Base-by-base conservation (phyloP, 2,888 invertebrate genomes). In the Azorinus chamasolen region DNA sequence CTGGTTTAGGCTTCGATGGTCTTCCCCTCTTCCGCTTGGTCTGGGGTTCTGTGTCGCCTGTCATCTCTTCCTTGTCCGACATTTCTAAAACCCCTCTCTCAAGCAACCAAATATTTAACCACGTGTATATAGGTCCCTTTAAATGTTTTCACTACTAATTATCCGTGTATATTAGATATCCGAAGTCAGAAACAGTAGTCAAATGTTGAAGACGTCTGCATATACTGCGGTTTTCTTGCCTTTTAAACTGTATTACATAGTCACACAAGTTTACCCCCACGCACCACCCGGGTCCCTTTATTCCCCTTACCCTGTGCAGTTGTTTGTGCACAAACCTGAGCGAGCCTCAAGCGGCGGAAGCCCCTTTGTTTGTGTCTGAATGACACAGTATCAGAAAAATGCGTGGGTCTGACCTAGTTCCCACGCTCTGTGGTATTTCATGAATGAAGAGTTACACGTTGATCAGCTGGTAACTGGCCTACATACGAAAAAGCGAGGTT, bases 1-100 rank as follows among this genome's bases (percentile, higher is more conserved):
- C 83, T 16, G 84, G 55, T 72, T 72, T 66, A n/a, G 84, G 86
- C 58, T 86, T 86, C 62, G 78, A 68, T 22, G 86, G 86, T 20
- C 86, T 72, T 20, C 86, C 86, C 45, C 86, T 74, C 58, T 79
- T 81, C 70, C 83, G 81, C 64, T 86, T 86, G 45, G 66, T 68
- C 57, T 64, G 65, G 27, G 53, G 58, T 18, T 39, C 53, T 20
- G 46, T 59, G 4, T n/a, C 27, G 10, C 43, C 45, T 10, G 48
- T 41, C 32, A 20, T 62, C 14, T 62, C 72, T 58, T 66, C 76
- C 24, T 43, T 45, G 46, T 79, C 83, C 58, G 83, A 70, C 83
- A 83, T 83, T 12, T 32, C 32, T 6, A 32, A 32, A 10, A 6
- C 32, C 4, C 32, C 4, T 6, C 32, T 32, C 10, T 32, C 32